These are phyloP conservation scores for Sipha flava DNA, from an alignment of 1,140 invertebrate species.

Conservation along the genomic window DNA sequence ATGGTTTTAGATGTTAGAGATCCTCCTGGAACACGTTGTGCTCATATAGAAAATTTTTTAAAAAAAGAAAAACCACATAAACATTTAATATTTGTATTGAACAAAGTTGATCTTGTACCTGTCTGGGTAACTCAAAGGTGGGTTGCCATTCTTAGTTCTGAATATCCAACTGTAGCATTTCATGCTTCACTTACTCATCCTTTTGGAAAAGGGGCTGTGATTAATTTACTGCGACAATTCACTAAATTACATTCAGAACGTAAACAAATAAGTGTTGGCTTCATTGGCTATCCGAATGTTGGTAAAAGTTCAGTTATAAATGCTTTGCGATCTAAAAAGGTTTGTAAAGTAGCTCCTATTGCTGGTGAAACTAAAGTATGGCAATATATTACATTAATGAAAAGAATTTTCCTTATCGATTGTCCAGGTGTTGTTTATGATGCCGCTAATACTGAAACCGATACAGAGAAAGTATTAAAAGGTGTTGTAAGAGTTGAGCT, in stretches of 20 bases:
- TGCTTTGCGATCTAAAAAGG: constrained; percentile 86
- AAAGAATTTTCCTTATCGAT: constrained; percentile 94
- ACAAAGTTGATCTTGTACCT: constrained; percentile 92
- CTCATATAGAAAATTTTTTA: constrained; percentile 76
- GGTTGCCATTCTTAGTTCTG: constrained; percentile 84
- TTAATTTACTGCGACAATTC: constrained; percentile 93
- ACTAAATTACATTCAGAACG: constrained; percentile 91
- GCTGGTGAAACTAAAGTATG: constrained; percentile 99
- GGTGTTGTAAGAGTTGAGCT: constrained; percentile 92
- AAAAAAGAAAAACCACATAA: constrained; percentile 83
- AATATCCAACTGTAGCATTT: constrained; percentile 97
- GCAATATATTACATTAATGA: constrained; percentile 99
- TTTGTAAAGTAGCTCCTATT: constrained; percentile 97
- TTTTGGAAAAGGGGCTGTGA: constrained; percentile 94
- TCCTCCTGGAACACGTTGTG: constrained; percentile 88
- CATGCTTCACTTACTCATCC: constrained; percentile 96
- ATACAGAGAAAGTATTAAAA: constrained; percentile 93
- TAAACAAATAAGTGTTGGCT: constrained; percentile 97
- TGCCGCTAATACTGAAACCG: constrained; percentile 78
- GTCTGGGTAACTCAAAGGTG: constrained; percentile 95
- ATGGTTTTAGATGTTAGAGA: constrained; percentile 83
- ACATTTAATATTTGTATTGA: constrained; percentile 88
- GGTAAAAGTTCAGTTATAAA: constrained; percentile 99
- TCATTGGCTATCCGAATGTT: constrained; percentile 98
- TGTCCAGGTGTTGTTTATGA: constrained; percentile 98